These are phyloP conservation scores for Tauraco erythrolophus DNA, from an alignment of 2,113 vertebrate genomes.

Conservation along the genomic window DNA sequence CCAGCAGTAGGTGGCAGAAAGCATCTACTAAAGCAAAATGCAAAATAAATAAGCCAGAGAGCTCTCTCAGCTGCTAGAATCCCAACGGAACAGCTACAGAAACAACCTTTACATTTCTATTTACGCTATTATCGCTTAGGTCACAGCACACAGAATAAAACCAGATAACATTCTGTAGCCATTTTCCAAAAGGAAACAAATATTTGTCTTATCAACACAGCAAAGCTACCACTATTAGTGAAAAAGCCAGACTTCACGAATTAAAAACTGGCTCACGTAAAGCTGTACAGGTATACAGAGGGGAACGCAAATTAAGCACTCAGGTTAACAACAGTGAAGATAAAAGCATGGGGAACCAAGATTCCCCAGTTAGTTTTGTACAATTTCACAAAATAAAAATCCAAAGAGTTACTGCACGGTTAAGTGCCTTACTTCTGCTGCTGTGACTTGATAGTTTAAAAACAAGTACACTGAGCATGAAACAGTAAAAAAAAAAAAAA, in stretches of 20 bases:
- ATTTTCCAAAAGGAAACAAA: neutral
- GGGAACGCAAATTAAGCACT: neutral
- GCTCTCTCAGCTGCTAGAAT: neutral
- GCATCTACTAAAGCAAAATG: neutral
- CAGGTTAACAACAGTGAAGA: neutral
- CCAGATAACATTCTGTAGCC: neutral
- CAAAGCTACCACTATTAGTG: neutral
- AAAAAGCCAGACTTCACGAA: neutral
- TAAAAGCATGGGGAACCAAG: neutral
- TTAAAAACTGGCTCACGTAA: neutral
- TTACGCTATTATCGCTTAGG: neutral
- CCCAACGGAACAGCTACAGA: neutral
- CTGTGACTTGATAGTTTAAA: neutral
- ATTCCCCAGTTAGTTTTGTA: neutral
- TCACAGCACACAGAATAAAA: neutral
- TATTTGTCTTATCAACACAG: neutral
- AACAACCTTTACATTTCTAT: neutral
- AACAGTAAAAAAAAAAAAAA: neutral
- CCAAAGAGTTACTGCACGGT: neutral
- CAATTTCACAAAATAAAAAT: neutral
- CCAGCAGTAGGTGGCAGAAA: neutral
- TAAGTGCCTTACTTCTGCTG: neutral
- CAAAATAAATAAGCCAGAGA: neutral
- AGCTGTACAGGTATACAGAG: neutral
- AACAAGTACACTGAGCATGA: neutral